These are phyloP conservation scores for Plodia interpunctella DNA, from an alignment of 1,140 invertebrate species.

Conservation along the genomic window DNA sequence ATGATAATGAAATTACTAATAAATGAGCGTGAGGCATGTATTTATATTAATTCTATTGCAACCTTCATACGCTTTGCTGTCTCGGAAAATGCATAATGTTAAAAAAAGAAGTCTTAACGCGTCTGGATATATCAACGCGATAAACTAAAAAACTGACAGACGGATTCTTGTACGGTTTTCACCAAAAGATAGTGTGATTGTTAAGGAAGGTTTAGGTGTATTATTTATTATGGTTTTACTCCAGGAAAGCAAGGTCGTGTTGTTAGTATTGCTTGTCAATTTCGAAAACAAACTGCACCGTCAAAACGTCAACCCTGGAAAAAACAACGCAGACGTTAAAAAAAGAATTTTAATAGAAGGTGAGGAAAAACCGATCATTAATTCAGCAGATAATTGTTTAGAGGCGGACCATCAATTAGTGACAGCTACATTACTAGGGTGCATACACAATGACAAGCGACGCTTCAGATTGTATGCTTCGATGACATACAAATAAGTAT, in stretches of 20 bases:
- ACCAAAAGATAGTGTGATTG: too few relatives aligned
- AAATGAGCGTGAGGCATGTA: not conserved
- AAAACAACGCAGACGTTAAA: not conserved
- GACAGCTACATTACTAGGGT: not conserved
- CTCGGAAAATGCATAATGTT: too few relatives aligned
- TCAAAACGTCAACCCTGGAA: not conserved
- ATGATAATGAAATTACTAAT: slow-evolving; percentile 23
- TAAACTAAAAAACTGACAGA: too few relatives aligned
- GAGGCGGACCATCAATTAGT: slow-evolving; percentile 4
- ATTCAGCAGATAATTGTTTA: slow-evolving; percentile 7
- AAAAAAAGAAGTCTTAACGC: too few relatives aligned
- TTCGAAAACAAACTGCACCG: too few relatives aligned
- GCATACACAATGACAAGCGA: not conserved
- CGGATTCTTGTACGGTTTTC: too few relatives aligned
- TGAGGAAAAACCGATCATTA: not conserved
- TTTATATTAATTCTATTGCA: not conserved
- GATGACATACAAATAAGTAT: not conserved
- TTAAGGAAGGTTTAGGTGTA: too few relatives aligned
- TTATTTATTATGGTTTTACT: too few relatives aligned
- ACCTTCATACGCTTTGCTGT: too few relatives aligned
- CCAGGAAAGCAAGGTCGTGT: too few relatives aligned
- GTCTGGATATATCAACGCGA: too few relatives aligned
- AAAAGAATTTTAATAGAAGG: not conserved
- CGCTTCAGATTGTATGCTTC: not conserved
- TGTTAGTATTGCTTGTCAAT: too few relatives aligned